A percentile compares a stretch with the other conserved stretches of the same genome.
Evolutionary conservation across 2,797 vertebrate species (phyloP).

Genomic region (Sebastolobus alascanus): DNA sequence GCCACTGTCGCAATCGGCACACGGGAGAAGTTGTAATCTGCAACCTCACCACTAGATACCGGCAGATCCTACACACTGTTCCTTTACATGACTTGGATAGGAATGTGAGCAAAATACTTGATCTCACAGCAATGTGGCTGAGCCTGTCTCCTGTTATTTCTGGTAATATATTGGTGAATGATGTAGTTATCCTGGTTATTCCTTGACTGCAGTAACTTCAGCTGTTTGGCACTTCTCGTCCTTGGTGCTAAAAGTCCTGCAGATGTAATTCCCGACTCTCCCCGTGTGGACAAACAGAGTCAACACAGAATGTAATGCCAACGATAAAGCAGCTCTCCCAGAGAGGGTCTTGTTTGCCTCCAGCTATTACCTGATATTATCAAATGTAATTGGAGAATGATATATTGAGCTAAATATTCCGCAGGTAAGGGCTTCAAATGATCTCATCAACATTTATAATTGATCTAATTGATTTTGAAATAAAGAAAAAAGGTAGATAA

Average conservation of each 20-base stretch:
- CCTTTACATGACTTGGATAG: too few species aligned
- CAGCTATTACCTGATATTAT: conserved; percentile 32
- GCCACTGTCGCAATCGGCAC: too few species aligned
- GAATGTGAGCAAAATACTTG: background rate
- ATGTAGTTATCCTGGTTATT: background rate
- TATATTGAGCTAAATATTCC: conserved; percentile 37
- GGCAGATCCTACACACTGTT: too few species aligned
- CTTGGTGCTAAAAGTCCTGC: background rate
- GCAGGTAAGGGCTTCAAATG: conserved; percentile 22
- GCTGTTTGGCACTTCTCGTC: background rate
- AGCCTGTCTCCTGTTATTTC: background rate
- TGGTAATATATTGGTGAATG: background rate
- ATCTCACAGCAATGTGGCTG: background rate
- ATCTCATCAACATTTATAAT: conserved; percentile 25
- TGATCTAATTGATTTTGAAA: conserved; percentile 41
- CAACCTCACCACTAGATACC: too few species aligned
- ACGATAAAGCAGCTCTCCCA: conserved; percentile 26
- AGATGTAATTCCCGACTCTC: conserved; percentile 19
- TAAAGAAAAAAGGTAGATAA: conserved; percentile 14
- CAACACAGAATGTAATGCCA: conserved; percentile 22
- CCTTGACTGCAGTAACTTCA: background rate
- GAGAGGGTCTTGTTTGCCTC: conserved; percentile 20
- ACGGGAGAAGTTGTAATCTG: too few species aligned
- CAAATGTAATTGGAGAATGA: conserved; percentile 33
- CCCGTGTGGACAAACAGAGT: conserved; percentile 17